Conservation (phyloP, 2,797 vertebrate genomes). For the Enteromius viviparus region DNA sequence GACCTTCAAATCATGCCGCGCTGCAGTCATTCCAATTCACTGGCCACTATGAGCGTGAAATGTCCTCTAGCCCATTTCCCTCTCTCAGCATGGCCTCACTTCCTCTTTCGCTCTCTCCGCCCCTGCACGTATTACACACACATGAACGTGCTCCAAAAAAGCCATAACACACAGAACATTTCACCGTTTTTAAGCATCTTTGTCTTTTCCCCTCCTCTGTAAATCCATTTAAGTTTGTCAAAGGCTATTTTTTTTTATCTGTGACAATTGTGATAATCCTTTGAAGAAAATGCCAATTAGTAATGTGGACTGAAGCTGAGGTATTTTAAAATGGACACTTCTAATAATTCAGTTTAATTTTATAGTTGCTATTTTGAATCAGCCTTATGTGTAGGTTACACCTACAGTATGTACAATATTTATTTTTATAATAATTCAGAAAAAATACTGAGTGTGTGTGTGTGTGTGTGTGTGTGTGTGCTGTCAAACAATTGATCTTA, state of each 20-base stretch:
- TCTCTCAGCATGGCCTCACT: slow-evolving; percentile 76
- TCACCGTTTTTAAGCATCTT: slow-evolving; percentile 41
- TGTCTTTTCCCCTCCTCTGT: not conserved
- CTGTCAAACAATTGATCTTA: too few relatives aligned
- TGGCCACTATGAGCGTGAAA: slow-evolving; percentile 82
- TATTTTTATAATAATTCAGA: too few relatives aligned
- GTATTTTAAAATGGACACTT: not conserved
- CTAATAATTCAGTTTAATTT: not conserved
- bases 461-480: not conserved
- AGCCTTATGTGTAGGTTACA: not conserved
- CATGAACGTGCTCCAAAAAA: slow-evolving; percentile 33
- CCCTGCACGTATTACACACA: slow-evolving; percentile 63
- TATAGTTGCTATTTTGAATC: not conserved
- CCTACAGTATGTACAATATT: not conserved
- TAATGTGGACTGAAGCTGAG: not conserved
- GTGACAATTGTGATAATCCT: not conserved
- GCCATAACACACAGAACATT: slow-evolving; percentile 40
- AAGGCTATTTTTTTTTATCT: not conserved
- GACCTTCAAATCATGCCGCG: slow-evolving; percentile 84
- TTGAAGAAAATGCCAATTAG: not conserved
- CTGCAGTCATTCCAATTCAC: slow-evolving; percentile 83
- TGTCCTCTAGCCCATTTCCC: slow-evolving; percentile 84
- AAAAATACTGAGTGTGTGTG: not conserved
- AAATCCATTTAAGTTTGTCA: not conserved
- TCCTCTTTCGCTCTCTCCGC: slow-evolving; percentile 73